Conservation (phyloP, 2,113 vertebrate species). For the Percopsis transmontana region DNA sequence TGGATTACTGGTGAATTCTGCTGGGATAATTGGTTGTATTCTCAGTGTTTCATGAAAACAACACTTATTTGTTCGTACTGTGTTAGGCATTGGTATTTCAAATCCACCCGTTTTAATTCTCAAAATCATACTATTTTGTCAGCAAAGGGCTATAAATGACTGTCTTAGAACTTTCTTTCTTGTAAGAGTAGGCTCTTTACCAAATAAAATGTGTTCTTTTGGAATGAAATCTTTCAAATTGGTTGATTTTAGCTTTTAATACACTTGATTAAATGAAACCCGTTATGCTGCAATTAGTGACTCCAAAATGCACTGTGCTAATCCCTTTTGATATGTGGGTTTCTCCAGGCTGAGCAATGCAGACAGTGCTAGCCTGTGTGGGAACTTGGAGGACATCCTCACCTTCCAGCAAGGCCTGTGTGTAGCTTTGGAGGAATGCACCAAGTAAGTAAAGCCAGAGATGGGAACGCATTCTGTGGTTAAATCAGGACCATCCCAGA, state of each 20-base stretch:
- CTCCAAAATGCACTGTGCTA: neutral
- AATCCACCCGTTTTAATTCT: neutral
- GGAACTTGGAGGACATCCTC: constrained; percentile 94
- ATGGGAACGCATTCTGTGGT: too few relatives aligned
- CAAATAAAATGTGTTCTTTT: too few relatives aligned
- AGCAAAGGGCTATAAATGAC: neutral
- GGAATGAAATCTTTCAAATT: too few relatives aligned
- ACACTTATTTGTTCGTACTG: too few relatives aligned
- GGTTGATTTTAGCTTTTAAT: neutral
- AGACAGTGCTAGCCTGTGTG: constrained; percentile 85
- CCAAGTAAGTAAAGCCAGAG: constrained; percentile 83
- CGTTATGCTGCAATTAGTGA: neutral
- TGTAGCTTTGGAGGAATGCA: constrained; percentile 90
- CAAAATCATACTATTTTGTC: neutral
- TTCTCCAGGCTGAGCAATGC: constrained; percentile 80
- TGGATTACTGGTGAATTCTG: neutral
- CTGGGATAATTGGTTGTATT: neutral
- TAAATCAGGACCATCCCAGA: too few relatives aligned
- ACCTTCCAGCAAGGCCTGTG: constrained; percentile 92
- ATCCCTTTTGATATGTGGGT: neutral
- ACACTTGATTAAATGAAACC: neutral
- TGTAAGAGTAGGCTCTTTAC: too few relatives aligned
- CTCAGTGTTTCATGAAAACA: neutral
- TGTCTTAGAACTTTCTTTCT: too few relatives aligned
- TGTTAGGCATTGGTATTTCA: too few relatives aligned